Percentiles rank a stretch among this genome's conserved stretches.
phyloP scores from a whole-genome alignment of 2,888 invertebrate genomes.

The Agrochola litura region DNA sequence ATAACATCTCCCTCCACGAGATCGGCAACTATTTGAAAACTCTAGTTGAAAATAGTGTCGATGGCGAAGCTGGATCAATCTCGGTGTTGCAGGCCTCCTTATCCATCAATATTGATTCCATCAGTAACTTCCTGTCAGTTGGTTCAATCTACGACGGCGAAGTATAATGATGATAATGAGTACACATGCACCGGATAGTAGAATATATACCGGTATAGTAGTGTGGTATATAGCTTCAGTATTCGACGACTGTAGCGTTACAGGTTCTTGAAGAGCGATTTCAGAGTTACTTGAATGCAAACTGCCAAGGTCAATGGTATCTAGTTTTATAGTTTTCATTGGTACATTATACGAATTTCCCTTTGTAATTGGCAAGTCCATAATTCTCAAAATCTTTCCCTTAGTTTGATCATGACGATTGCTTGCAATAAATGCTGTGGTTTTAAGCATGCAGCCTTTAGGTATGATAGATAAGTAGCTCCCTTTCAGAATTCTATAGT shows the following conservation, averaged over 20 bases:
- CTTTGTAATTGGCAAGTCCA: constrained; percentile 11
- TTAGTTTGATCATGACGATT: constrained; percentile 21
- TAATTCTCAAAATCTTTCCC: constrained; percentile 15
- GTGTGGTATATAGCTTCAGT: neutral
- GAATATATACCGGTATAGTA: neutral
- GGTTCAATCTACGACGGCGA: neutral
- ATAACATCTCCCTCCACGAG: neutral
- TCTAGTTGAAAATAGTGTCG: neutral
- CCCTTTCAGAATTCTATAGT: neutral
- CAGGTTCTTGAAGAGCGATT: neutral
- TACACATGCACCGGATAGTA: neutral
- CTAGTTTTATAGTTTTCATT: neutral
- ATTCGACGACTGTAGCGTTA: neutral
- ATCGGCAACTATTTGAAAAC: constrained; percentile 1
- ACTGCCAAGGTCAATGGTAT: neutral
- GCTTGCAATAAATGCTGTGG: neutral
- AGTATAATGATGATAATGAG: neutral
- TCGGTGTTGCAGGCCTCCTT: neutral
- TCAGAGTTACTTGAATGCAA: constrained; percentile 4
- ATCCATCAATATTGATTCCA: neutral
- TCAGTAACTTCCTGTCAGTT: neutral
- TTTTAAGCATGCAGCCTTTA: no score
- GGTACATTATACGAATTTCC: neutral
- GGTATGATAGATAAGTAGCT: no score
- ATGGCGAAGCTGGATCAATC: neutral